Evolutionary conservation across 2,113 vertebrate genomes (phyloP).

Genomic region (Kryptolebias marmoratus): DNA sequence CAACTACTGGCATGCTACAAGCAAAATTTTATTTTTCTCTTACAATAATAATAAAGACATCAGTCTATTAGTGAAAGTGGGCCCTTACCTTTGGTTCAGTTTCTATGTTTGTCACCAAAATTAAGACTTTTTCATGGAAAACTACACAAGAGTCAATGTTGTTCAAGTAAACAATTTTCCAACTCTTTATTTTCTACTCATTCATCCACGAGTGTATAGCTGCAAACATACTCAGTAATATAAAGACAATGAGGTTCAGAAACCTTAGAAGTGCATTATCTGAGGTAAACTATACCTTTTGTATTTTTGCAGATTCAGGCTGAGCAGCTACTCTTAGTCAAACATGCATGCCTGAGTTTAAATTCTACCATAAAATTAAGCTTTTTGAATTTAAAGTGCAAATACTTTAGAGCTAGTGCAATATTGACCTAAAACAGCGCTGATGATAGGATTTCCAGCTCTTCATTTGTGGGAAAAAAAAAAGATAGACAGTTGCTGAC

Average conservation of each 20-base stretch:
- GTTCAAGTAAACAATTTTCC: conserved; percentile 23
- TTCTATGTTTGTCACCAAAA: not conserved
- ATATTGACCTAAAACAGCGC: conserved; percentile 43
- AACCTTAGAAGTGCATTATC: conserved; percentile 27
- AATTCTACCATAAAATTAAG: conserved; percentile 39
- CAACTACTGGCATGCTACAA: no score
- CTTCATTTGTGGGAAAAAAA: conserved; percentile 27
- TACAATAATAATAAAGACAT: no score
- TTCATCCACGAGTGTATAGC: conserved; percentile 32
- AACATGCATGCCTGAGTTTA: conserved; percentile 57
- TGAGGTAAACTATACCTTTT: conserved; percentile 54
- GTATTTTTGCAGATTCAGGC: conserved; percentile 50
- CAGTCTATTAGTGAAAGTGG: no score
- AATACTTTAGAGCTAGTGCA: conserved; percentile 55
- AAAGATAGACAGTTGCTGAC: conserved; percentile 25
- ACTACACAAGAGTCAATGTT: conserved; percentile 14
- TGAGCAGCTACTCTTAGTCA: conserved; percentile 47
- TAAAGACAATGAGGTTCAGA: conserved; percentile 4
- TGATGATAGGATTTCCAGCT: conserved; percentile 32
- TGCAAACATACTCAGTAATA: conserved; percentile 37
- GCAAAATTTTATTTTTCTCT: no score
- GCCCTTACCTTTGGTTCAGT: no score
- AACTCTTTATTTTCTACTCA: conserved; percentile 38
- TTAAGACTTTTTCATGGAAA: not conserved
- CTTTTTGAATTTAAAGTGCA: conserved; percentile 51